phyloP scores from a whole-genome alignment of 2,888 invertebrate species.

The Hypsopygia costalis region DNA sequence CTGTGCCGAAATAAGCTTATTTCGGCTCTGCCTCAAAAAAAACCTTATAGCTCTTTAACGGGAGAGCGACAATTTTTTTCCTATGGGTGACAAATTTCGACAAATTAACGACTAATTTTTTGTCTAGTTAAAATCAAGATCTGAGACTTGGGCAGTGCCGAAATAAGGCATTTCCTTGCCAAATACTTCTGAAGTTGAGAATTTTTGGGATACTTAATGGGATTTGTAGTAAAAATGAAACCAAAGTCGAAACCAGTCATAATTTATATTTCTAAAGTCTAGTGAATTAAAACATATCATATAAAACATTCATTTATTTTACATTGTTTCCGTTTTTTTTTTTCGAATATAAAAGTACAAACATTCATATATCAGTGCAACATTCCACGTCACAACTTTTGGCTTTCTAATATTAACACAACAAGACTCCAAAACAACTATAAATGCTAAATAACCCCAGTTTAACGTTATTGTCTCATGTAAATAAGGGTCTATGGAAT shows the following conservation, averaged over 20 bases:
- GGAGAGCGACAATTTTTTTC: no score
- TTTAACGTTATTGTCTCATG: constrained; percentile 43
- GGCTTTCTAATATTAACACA: constrained; percentile 14
- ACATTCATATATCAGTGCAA: constrained; percentile 47
- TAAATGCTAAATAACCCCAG: constrained; percentile 54
- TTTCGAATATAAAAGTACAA: constrained; percentile 74
- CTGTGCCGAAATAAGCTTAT: no score
- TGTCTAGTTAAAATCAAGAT: no score
- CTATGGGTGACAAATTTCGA: no score
- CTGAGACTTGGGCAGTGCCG: no score
- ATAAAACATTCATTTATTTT: constrained; percentile 57
- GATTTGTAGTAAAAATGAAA: constrained; percentile 26
- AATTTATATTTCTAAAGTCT: constrained; percentile 60
- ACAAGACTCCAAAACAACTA: constrained; percentile 25
- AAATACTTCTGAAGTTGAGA: constrained; percentile 53
- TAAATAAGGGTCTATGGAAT: constrained; percentile 14
- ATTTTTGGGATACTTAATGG: constrained; percentile 58
- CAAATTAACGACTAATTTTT: no score
- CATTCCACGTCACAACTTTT: constrained; percentile 26
- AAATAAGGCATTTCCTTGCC: constrained; percentile 46
- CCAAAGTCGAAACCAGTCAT: constrained; percentile 48
- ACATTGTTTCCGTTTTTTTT: constrained; percentile 35
- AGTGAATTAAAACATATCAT: constrained; percentile 51
- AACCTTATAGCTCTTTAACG: no score
- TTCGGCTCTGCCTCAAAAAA: no score